phyloP scores from a whole-genome alignment of 2,113 vertebrate genomes.

The Hyperoodon ampullatus region DNA sequence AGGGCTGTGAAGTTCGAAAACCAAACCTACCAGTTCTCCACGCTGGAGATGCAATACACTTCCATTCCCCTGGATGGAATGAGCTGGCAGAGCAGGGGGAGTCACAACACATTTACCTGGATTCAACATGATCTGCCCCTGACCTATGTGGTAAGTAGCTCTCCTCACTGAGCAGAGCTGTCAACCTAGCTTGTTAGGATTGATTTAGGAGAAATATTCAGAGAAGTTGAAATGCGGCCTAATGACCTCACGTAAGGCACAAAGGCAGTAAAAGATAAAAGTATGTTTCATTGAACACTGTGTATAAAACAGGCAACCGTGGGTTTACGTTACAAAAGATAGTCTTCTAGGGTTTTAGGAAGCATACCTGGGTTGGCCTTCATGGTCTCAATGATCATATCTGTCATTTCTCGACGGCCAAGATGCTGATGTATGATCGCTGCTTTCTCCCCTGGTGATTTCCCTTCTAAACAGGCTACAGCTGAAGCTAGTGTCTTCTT shows the following conservation, averaged over 20 bases:
- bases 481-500: conserved; percentile 89
- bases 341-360: not conserved
- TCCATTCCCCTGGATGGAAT: not conserved
- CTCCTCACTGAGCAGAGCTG: not conserved
- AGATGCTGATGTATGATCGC: conserved; percentile 96
- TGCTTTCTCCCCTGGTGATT: conserved; percentile 90
- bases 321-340: not conserved
- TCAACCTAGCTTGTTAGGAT: not conserved
- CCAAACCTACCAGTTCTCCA: not conserved
- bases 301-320: not conserved
- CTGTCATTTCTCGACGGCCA: conserved; percentile 95
- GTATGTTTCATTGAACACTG: not conserved
- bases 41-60: not conserved
- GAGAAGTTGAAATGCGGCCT: not conserved
- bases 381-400: conserved; percentile 98
- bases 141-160: not conserved
- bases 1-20: not conserved
- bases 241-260: not conserved
- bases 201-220: not conserved
- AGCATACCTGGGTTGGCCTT: conserved; percentile 87
- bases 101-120: not conserved
- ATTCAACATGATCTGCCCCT: not conserved
- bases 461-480: conserved; percentile 89
- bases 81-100: not conserved
- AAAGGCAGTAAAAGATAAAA: not conserved